phyloP scores from a whole-genome alignment of 1,140 invertebrate genomes.

The Venturia canescens region DNA sequence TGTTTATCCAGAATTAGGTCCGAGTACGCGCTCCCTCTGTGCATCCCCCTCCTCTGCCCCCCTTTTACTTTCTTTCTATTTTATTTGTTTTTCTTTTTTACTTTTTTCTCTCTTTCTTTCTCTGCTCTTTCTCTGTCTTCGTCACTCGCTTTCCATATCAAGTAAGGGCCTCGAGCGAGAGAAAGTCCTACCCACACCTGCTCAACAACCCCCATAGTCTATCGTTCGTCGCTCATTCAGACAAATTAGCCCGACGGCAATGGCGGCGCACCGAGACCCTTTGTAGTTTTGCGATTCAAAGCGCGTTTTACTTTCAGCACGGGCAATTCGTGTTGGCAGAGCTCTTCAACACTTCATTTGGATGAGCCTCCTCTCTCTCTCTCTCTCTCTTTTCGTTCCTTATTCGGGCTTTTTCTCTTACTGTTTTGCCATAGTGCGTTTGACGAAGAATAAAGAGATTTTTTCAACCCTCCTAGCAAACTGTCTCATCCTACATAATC shows the following conservation, averaged over 20 bases:
- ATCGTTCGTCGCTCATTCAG: constrained; percentile 74
- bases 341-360: constrained; percentile 73
- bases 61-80: background rate
- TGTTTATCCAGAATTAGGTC: constrained; percentile 75
- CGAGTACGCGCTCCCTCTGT: constrained; percentile 57
- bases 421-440: constrained; percentile 12
- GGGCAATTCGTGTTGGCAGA: constrained; percentile 73
- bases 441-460: constrained; percentile 29
- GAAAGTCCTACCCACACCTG: constrained; percentile 2
- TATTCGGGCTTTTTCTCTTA: background rate
- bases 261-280: constrained; percentile 59
- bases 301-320: constrained; percentile 71
- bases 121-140: constrained; percentile 13
- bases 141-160: background rate
- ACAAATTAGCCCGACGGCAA: constrained; percentile 75
- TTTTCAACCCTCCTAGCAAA: constrained; percentile 10
- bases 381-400: background rate
- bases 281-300: constrained; percentile 74
- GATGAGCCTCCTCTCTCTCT: constrained; percentile 32
- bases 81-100: background rate
- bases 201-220: constrained; percentile 65
- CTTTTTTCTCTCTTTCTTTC: constrained; percentile 48
- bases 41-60: constrained; percentile 43
- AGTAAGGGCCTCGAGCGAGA: constrained; percentile 15
- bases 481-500: background rate